Conservation (phyloP, 2,113 vertebrate species). For the Eulemur macaco region DNA sequence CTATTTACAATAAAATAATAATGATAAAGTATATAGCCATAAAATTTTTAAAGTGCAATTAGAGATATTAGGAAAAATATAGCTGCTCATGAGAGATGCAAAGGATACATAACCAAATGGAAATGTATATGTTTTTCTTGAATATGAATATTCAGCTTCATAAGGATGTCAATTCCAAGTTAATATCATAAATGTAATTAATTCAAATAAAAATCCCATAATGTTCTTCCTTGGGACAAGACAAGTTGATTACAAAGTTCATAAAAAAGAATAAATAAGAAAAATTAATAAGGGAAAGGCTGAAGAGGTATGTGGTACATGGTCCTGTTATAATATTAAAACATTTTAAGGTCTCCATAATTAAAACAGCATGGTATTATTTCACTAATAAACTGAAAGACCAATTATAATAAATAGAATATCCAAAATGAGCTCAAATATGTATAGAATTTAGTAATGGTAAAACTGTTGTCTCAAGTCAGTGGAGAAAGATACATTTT, state of each 20-base stretch:
- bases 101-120: neutral
- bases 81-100: neutral
- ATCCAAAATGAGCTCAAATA: neutral
- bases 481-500: neutral
- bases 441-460: neutral
- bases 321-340: neutral
- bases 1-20: neutral
- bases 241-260: neutral
- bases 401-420: neutral
- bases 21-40: neutral
- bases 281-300: neutral
- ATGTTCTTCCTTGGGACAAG: neutral
- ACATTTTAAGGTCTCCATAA: neutral
- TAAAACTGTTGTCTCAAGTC: neutral
- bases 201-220: neutral
- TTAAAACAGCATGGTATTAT: neutral
- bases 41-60: neutral
- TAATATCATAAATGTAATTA: neutral
- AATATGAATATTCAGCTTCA: neutral
- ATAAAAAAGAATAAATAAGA: neutral
- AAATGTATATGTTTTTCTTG: neutral
- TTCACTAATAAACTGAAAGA: neutral
- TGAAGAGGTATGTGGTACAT: neutral
- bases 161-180: neutral
- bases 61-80: neutral